phyloP scores from a whole-genome alignment of 2,113 vertebrate genomes.

The Catharus minimus region DNA sequence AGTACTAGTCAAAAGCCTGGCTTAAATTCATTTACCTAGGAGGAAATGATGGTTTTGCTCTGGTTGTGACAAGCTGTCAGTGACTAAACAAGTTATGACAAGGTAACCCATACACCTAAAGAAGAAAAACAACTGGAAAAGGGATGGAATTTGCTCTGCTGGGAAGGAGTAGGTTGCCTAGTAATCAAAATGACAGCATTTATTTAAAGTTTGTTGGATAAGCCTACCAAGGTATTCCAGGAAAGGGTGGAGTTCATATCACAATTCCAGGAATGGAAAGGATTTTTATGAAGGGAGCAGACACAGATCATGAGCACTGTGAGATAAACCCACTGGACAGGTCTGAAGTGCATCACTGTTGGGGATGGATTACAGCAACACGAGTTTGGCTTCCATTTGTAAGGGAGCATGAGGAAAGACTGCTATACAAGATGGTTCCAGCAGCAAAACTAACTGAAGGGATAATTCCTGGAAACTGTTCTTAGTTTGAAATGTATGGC shows the following conservation, averaged over 20 bases:
- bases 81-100: background rate
- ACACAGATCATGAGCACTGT: background rate
- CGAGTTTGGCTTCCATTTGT: background rate
- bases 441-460: background rate
- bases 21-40: background rate
- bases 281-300: background rate
- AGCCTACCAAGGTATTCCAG: conserved; percentile 28
- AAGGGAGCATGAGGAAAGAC: background rate
- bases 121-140: background rate
- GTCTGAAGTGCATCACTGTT: background rate
- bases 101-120: background rate
- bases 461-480: background rate
- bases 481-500: background rate
- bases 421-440: background rate
- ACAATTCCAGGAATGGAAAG: background rate
- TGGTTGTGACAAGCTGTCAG: background rate
- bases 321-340: background rate
- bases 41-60: background rate
- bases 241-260: background rate
- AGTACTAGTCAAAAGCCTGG: background rate
- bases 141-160: background rate
- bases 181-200: background rate
- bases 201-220: background rate
- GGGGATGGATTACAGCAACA: background rate
- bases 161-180: background rate